Evolutionary conservation across 2,888 invertebrate genomes (phyloP), one percentile per base, ranked within the genome.

Genomic region (Toxonevra muliebris): DNA sequence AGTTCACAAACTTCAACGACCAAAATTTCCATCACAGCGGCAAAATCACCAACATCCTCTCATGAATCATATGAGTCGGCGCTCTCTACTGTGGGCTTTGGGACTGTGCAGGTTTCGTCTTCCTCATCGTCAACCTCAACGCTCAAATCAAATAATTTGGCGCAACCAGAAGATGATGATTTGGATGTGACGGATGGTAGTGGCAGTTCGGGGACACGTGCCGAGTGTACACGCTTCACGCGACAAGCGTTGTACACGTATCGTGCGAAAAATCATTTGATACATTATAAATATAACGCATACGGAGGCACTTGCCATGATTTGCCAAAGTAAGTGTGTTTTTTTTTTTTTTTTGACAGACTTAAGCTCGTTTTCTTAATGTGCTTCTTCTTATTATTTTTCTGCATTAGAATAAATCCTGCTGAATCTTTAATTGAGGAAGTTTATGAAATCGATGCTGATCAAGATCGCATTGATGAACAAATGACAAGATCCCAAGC

Each of bases 281-380:
- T 98, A 71, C 92, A 94, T 83, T 97, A 94, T 85, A 97, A 97
- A 85, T 97, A 97, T 83, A 91, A 89, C 80, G 90, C 90, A 58
- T 98, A 96, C 83, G 92, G 95, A 15, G 95, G 95, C 67, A 91
- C 91, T 74, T 97, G 94, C 85, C 89, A 92, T 75, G 94, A 95
- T 83, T 87, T 96, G 77, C 96, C 96, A 71, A 93, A 92, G 92
- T 91, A 87, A 83, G 75, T 67, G 62, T 4, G 17, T 11, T 41
- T 12, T 15, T 43, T 10, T n/a, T 0, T 53, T 61, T 58, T 3
- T 12, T 10, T 40, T n/a, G 13, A 15, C 3, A 7, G 13, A 45
- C 10, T 11, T 52, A 19, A 53, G 17, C 41, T 60, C 30, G 12
- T n/a, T 50, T 52, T 65, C 11, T 17, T 48, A 12, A 10, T 30